A percentile compares a stretch with the other conserved stretches of the same genome.
phyloP scores from a whole-genome alignment of 2,888 invertebrate genomes.

The Caenorhabditis macrosperma region DNA sequence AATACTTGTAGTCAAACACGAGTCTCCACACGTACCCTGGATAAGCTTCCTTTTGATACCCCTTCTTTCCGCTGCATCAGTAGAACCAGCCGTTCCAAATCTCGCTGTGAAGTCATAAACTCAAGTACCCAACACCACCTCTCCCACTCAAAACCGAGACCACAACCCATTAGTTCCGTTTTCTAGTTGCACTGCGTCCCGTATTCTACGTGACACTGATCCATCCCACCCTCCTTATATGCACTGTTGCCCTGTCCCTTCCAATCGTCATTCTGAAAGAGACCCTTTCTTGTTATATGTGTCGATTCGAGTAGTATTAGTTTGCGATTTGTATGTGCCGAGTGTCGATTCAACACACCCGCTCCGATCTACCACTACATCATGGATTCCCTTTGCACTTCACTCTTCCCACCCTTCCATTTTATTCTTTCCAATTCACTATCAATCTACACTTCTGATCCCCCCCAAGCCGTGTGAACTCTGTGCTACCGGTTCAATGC shows the following conservation, averaged over 20 bases:
- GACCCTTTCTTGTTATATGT: slow-evolving; percentile 49
- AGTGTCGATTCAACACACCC: slow-evolving; percentile 46
- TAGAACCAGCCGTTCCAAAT: slow-evolving; percentile 38
- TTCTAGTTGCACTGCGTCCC: slow-evolving; percentile 9
- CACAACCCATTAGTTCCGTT: slow-evolving; percentile 2
- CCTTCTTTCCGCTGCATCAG: slow-evolving; percentile 20
- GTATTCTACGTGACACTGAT: slow-evolving; percentile 42
- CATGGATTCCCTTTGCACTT: slow-evolving; percentile 41
- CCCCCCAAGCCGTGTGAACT: slow-evolving; percentile 57
- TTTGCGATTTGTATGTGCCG: slow-evolving; percentile 48
- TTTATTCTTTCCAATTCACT: not conserved
- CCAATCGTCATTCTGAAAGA: slow-evolving; percentile 35
- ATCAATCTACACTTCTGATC: slow-evolving; percentile 2
- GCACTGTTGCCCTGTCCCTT: slow-evolving; percentile 42
- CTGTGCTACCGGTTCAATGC: slow-evolving; percentile 59
- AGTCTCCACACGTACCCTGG: slow-evolving; percentile 43
- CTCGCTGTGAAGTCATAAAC: slow-evolving; percentile 55
- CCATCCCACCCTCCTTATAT: slow-evolving; percentile 38
- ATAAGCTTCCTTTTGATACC: slow-evolving; percentile 14
- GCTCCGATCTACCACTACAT: slow-evolving; percentile 41
- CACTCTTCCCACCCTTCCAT: not conserved
- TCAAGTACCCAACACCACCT: slow-evolving; percentile 4
- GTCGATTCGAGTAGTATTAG: slow-evolving; percentile 64
- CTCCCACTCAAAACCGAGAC: not conserved
- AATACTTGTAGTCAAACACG: slow-evolving; percentile 63